These are phyloP conservation scores for Pandemis heparana DNA, from an alignment of 2,888 invertebrate species.

Conservation along the genomic window DNA sequence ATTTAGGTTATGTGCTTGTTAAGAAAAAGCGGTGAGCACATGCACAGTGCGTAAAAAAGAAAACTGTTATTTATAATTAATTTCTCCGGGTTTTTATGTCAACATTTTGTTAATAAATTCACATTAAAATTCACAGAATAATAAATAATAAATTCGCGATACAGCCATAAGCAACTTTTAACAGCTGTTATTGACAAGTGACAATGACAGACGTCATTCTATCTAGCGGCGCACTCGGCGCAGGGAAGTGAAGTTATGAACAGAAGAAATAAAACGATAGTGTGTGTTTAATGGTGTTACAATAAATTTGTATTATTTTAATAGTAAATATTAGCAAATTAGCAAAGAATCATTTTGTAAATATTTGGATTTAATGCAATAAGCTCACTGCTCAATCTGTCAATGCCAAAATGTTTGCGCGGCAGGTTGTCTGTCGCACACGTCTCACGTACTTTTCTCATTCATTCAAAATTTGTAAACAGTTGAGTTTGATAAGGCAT, in stretches of 20 bases:
- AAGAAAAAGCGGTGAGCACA: not conserved
- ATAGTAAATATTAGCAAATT: no score
- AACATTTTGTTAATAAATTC: slow-evolving; percentile 8
- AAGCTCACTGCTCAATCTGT: not conserved
- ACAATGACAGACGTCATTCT: not conserved
- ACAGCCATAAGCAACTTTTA: not conserved
- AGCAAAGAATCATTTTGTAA: not conserved
- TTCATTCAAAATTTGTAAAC: slow-evolving; percentile 46
- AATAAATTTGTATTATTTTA: no score
- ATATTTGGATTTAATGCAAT: no score
- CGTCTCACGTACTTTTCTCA: slow-evolving; percentile 44
- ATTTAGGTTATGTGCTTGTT: slow-evolving; percentile 61
- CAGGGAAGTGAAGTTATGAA: not conserved
- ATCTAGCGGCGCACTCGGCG: not conserved
- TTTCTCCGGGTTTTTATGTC: not conserved
- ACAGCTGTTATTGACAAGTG: slow-evolving; percentile 25
- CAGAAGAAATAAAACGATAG: no score
- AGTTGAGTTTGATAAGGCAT: slow-evolving; percentile 50
- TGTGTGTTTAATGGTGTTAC: no score
- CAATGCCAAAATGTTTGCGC: slow-evolving; percentile 32
- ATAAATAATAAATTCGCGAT: not conserved
- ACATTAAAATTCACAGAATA: not conserved
- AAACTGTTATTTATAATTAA: not conserved
- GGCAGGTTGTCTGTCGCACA: slow-evolving; percentile 20
- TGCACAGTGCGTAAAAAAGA: not conserved